Percentiles rank a stretch among this genome's conserved stretches.
Evolutionary conservation across 2,888 invertebrate genomes (phyloP).

Genomic region (Ormyrus pomaceus): DNA sequence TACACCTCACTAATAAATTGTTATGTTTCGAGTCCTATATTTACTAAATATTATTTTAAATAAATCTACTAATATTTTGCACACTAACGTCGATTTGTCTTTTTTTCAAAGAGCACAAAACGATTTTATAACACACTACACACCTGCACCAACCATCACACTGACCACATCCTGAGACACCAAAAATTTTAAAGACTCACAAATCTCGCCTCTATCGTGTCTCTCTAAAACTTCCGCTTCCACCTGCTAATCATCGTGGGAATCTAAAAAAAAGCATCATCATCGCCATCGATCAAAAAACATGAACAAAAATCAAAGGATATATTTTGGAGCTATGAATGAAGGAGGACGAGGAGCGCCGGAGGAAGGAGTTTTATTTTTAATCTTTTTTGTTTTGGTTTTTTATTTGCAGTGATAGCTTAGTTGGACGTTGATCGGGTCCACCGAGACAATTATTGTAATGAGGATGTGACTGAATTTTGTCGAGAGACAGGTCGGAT

Average conservation of each 20-base stretch:
- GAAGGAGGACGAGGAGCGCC: not conserved
- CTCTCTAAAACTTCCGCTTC: slow-evolving; percentile 48
- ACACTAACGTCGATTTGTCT: slow-evolving; percentile 45
- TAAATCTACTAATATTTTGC: not conserved
- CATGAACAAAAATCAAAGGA: slow-evolving; percentile 8
- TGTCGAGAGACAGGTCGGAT: slow-evolving; percentile 69
- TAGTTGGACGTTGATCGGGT: slow-evolving; percentile 70
- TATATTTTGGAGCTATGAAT: not conserved
- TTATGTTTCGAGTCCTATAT: too few relatives aligned
- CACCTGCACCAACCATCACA: slow-evolving; percentile 42
- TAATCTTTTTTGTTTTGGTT: slow-evolving; percentile 61
- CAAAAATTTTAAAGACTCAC: slow-evolving; percentile 8
- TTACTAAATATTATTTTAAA: not conserved
- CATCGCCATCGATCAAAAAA: slow-evolving; percentile 27
- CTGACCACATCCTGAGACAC: slow-evolving; percentile 21
- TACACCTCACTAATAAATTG: not conserved
- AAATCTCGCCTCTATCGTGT: slow-evolving; percentile 19
- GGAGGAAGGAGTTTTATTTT: slow-evolving; percentile 47
- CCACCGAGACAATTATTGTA: slow-evolving; percentile 57
- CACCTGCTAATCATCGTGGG: slow-evolving; percentile 45
- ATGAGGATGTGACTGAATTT: slow-evolving; percentile 68
- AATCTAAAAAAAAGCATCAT: slow-evolving; percentile 13
- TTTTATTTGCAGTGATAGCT: slow-evolving; percentile 73
- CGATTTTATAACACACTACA: slow-evolving; percentile 48
- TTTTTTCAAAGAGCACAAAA: slow-evolving; percentile 50